Conservation (phyloP, 1,140 invertebrate genomes). For the Harpegnathos saltator region DNA sequence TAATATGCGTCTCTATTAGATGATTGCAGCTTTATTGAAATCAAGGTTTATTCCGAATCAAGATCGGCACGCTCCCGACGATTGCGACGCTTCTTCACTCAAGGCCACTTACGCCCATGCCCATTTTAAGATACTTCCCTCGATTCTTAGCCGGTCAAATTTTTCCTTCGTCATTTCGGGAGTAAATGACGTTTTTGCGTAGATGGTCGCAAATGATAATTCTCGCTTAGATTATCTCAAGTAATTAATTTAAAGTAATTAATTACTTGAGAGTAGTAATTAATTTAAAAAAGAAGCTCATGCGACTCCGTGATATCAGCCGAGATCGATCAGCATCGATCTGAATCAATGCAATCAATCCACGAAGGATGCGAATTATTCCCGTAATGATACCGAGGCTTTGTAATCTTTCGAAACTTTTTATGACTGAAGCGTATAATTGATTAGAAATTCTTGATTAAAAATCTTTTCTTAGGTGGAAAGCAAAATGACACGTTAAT, state of each 20-base stretch:
- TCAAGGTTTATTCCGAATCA: slow-evolving; percentile 62
- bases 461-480: background rate
- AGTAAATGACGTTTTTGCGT: slow-evolving; percentile 2
- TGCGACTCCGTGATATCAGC: background rate
- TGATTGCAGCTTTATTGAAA: slow-evolving; percentile 65
- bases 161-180: background rate
- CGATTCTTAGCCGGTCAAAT: background rate
- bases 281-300: background rate
- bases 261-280: no score
- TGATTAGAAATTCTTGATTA: background rate
- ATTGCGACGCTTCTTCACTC: slow-evolving; percentile 51
- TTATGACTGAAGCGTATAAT: no score
- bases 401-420: background rate
- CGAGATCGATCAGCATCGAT: background rate
- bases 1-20: slow-evolving; percentile 65
- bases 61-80: slow-evolving; percentile 31
- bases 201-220: background rate
- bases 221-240: background rate
- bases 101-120: slow-evolving; percentile 35
- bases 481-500: background rate
- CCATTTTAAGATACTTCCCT: slow-evolving; percentile 42
- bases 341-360: background rate
- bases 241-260: no score
- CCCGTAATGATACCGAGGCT: background rate
- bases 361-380: background rate